A percentile compares a stretch with the other conserved stretches of the same genome.
Evolutionary conservation across 2,888 invertebrate species (phyloP).

Genomic region (Sphecodes monilicornis): DNA sequence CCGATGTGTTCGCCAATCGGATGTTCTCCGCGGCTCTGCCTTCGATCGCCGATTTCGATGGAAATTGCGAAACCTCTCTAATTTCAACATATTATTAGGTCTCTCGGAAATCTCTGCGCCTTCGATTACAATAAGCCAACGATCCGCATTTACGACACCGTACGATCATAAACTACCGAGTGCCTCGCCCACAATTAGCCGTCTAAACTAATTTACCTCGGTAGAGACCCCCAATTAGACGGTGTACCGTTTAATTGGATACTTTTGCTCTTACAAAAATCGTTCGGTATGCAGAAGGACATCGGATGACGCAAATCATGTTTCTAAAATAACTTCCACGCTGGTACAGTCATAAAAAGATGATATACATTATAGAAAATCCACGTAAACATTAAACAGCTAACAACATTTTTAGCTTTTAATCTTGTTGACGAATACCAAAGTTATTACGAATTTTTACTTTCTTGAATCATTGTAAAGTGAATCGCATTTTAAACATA

Average conservation of each 20-base stretch:
- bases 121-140: conserved; percentile 3
- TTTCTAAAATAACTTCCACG: neutral
- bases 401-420: neutral
- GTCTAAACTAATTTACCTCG: neutral
- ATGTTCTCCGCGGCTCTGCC: neutral
- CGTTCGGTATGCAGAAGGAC: too few species aligned
- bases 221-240: neutral
- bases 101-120: neutral
- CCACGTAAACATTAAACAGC: neutral
- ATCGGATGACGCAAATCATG: neutral
- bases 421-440: too few species aligned
- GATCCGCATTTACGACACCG: neutral
- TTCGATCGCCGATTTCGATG: conserved; percentile 48
- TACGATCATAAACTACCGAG: neutral
- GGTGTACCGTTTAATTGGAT: neutral
- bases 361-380: neutral
- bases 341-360: neutral
- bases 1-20: conserved; percentile 46
- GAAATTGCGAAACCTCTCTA: conserved; percentile 27
- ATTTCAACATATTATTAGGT: conserved; percentile 1
- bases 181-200: neutral
- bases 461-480: too few species aligned
- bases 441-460: too few species aligned
- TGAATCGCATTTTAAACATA: too few species aligned
- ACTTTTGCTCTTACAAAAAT: neutral